Evolutionary conservation across 2,797 vertebrate genomes (phyloP), one percentile per base, ranked within the genome.

Genomic region (Kryptolebias ocellatus): DNA sequence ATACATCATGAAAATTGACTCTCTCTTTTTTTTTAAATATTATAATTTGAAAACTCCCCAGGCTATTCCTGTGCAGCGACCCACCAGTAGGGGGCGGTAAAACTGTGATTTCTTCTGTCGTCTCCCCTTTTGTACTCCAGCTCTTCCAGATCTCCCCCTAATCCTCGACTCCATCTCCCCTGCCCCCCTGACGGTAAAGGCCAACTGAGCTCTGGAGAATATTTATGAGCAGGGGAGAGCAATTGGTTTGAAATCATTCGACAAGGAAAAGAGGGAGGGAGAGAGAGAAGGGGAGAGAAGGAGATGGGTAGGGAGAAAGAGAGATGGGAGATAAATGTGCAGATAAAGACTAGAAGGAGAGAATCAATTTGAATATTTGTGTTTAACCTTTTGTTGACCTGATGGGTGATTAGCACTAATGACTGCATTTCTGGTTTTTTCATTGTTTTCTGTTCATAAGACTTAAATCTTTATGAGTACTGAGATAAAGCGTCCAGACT

Each of bases 211-310:
- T 89, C 89, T 83, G 72, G 86, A 84, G 87, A 88, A 91, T 88
- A 90, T 90, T 89, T 89, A 90, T 87, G 85, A 87, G 87, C 71
- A 15, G 72, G 70, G 67, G 67, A 78, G 72, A 83, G 78, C 79
- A 85, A 92, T 88, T 89, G 87, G 85, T 88, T 87, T 82, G 84
- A 86, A 82, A 89, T 89, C 75, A 87, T 83, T 89, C 27, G 58
- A 71, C 66, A 54, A 53, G 63, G 67, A 71, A 56, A 49, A 29
- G 62, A 45, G 67, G 27, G 56, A 52, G 17, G n/a, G 29, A 9
- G 12, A 11, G 56, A 18, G 44, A 39, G 52, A 1, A 39, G 8
- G 34, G 10, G 37, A 4, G 34, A 17, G 24, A n/a, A 7, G 7
- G 24, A 17, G 46, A 12, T 12, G 49, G 20, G 49, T 9, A 17